Evolutionary conservation across 2,888 invertebrate genomes (phyloP).

Genomic region (Oscheius onirici): DNA sequence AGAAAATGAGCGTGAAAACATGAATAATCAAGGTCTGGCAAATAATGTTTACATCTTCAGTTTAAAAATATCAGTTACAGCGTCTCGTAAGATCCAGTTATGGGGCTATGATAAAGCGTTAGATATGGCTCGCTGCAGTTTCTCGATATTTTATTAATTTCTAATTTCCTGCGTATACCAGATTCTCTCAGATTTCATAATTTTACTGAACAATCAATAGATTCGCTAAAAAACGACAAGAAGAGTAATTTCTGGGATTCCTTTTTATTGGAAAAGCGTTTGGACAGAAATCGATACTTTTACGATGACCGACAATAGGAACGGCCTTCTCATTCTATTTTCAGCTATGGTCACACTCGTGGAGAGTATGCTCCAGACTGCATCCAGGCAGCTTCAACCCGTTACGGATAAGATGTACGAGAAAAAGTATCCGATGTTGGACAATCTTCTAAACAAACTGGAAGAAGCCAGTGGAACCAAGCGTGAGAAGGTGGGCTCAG

Average conservation of each 20-base stretch:
- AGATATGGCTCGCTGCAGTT: too few relatives aligned
- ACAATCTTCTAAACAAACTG: conserved; percentile 16
- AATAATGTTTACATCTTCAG: too few relatives aligned
- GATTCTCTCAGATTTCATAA: background rate
- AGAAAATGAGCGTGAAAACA: too few relatives aligned
- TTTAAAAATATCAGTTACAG: too few relatives aligned
- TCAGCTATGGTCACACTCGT: conserved; percentile 25
- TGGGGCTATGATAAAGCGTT: too few relatives aligned
- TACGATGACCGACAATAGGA: too few relatives aligned
- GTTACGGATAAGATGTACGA: conserved; percentile 34
- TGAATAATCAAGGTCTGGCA: too few relatives aligned
- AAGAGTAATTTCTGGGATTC: background rate
- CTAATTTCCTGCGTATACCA: too few relatives aligned
- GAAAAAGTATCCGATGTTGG: conserved; percentile 31
- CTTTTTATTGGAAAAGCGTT: too few relatives aligned
- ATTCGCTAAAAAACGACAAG: background rate
- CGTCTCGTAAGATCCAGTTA: too few relatives aligned
- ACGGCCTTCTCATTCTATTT: background rate
- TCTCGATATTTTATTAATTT: too few relatives aligned
- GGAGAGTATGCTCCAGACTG: conserved; percentile 4
- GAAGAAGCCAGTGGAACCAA: conserved; percentile 35
- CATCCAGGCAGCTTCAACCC: conserved; percentile 11
- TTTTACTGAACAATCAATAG: background rate
- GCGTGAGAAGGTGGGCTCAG: conserved; percentile 29
- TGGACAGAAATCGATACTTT: too few relatives aligned